phyloP scores from a whole-genome alignment of 2,113 vertebrate species.

The Lampris megalopsis region DNA sequence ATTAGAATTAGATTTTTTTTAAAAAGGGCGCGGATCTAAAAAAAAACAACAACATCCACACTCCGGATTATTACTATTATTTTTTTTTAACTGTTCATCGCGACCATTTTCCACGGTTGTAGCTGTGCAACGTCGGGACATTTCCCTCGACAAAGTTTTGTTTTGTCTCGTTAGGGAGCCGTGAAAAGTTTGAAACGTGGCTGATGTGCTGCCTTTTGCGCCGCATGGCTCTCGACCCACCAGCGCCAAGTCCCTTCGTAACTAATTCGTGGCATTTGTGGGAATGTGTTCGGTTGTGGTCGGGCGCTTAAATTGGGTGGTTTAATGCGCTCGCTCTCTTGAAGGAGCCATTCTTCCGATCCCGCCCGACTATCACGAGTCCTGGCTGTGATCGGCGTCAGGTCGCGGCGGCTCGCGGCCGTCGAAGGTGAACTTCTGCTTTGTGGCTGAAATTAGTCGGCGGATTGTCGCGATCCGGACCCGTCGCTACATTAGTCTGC shows the following conservation, averaged over 20 bases:
- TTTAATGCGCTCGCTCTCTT: not conserved
- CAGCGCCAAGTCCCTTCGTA: not conserved
- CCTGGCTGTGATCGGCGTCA: constrained; percentile 25
- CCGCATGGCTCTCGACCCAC: constrained; percentile 40
- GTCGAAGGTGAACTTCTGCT: constrained; percentile 56
- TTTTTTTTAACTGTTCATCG: not conserved
- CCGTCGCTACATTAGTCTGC: too few relatives aligned
- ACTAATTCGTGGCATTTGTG: not conserved
- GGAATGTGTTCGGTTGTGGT: not conserved
- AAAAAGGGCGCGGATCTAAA: constrained; percentile 65
- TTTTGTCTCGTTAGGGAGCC: constrained; percentile 58
- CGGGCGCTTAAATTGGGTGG: too few relatives aligned
- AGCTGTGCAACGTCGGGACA: constrained; percentile 1
- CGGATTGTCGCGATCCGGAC: too few relatives aligned
- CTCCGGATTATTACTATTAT: not conserved
- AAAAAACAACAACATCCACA: not conserved
- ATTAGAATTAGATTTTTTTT: too few relatives aligned
- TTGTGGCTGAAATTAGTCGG: constrained; percentile 4
- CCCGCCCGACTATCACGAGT: constrained; percentile 73
- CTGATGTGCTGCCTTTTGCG: constrained; percentile 51
- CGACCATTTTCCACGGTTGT: not conserved
- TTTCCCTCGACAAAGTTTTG: constrained; percentile 70
- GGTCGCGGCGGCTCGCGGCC: constrained; percentile 36
- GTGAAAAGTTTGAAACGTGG: constrained; percentile 85
- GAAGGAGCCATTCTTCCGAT: constrained; percentile 42